Conservation (phyloP, 1,140 invertebrate species). For the Nomia melanderi region DNA sequence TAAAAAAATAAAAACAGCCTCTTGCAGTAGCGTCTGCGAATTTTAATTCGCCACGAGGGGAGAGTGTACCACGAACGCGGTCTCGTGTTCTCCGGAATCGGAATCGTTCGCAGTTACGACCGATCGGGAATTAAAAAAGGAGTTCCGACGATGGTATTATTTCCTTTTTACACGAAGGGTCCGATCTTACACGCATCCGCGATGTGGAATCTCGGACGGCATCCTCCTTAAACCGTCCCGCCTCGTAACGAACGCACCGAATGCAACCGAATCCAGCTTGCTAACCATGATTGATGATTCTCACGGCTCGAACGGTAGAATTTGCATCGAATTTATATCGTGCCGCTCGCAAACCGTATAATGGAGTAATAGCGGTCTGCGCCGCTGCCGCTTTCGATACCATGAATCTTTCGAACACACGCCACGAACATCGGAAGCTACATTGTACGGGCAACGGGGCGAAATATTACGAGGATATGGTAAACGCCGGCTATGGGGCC, state of each 20-base stretch:
- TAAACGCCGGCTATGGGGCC: conserved; percentile 17
- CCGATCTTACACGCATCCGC: neutral
- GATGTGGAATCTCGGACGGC: neutral
- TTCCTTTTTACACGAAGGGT: neutral
- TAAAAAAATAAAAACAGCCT: no score
- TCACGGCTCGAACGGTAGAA: conserved; percentile 37
- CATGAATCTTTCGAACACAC: conserved; percentile 43
- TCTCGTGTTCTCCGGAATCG: neutral
- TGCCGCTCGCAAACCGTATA: conserved; percentile 48
- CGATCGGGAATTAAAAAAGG: neutral
- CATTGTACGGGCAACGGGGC: conserved; percentile 20
- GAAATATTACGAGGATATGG: conserved; percentile 40
- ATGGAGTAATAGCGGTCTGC: conserved; percentile 46
- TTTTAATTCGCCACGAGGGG: no score
- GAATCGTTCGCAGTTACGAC: neutral
- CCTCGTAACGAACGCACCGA: neutral
- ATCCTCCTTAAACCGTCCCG: neutral
- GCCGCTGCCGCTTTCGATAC: conserved; percentile 37
- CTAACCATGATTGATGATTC: conserved; percentile 50
- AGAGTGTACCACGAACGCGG: no score
- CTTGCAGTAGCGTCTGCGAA: no score
- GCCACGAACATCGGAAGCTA: conserved; percentile 33
- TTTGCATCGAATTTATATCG: conserved; percentile 52
- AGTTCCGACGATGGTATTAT: neutral
- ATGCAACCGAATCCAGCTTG: conserved; percentile 14